These are phyloP conservation scores for Andrena praecox DNA, from an alignment of 2,888 invertebrate species.

Conservation along the genomic window DNA sequence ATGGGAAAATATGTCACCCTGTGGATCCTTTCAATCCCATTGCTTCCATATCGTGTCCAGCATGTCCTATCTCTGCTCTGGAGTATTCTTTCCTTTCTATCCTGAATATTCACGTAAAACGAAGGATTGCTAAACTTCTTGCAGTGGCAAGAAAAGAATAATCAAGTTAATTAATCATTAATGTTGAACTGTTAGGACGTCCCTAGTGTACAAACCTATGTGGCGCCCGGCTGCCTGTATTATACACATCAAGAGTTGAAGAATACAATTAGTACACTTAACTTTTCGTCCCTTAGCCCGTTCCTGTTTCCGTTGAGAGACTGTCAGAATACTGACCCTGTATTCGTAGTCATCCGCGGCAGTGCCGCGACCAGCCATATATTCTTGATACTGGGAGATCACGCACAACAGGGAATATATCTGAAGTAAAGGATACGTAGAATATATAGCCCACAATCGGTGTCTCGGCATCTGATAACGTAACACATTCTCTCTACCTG, in stretches of 20 bases:
- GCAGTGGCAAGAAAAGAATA: too few relatives aligned
- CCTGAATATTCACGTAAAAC: too few relatives aligned
- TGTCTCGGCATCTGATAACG: conserved; percentile 1
- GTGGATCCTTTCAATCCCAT: too few relatives aligned
- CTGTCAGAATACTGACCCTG: conserved; percentile 84
- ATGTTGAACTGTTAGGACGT: too few relatives aligned
- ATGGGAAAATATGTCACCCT: too few relatives aligned
- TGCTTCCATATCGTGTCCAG: too few relatives aligned
- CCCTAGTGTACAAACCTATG: too few relatives aligned
- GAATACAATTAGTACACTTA: conserved; percentile 62
- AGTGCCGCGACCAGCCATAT: conserved; percentile 90
- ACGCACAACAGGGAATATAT: conserved; percentile 93
- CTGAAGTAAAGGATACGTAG: conserved; percentile 46
- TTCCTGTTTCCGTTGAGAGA: conserved; percentile 59
- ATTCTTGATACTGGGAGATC: conserved; percentile 94
- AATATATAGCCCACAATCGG: conserved; percentile 2
- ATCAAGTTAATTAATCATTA: too few relatives aligned
- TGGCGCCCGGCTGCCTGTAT: too few relatives aligned
- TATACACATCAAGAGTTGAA: conserved; percentile 29
- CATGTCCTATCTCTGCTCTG: too few relatives aligned
- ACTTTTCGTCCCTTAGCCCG: conserved; percentile 64
- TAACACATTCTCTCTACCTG: conserved; percentile 24
- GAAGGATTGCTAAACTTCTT: too few relatives aligned
- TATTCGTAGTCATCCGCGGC: conserved; percentile 89
- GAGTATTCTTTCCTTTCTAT: too few relatives aligned